Evolutionary conservation across 2,113 vertebrate genomes (phyloP).

Genomic region (Heteronetta atricapilla): DNA sequence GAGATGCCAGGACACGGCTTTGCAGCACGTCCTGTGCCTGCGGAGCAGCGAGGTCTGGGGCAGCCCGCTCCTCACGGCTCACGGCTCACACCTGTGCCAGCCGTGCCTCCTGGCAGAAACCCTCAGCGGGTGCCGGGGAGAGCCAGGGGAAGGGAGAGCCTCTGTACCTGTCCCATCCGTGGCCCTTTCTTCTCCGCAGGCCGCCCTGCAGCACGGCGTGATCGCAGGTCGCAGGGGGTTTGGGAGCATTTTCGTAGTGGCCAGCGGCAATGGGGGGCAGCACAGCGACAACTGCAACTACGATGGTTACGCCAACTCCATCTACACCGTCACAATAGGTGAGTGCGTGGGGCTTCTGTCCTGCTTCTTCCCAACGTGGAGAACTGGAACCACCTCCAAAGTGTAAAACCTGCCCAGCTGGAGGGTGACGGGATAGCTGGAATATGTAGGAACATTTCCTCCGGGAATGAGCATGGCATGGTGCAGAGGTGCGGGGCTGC

Average conservation of each 20-base stretch:
- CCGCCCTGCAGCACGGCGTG: constrained; percentile 93
- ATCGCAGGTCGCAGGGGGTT: constrained; percentile 92
- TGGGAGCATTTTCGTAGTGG: constrained; percentile 96
- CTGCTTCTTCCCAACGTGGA: background rate
- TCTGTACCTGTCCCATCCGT: rapidly evolving
- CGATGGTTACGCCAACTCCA: constrained; percentile 96
- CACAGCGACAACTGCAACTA: constrained; percentile 97
- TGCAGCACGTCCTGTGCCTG: background rate
- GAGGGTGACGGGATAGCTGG: background rate
- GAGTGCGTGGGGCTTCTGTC: background rate
- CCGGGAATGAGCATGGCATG: rapidly evolving
- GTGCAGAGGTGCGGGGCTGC: background rate
- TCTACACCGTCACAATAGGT: constrained; percentile 98
- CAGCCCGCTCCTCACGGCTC: background rate
- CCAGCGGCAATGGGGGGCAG: constrained; percentile 95
- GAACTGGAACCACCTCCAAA: rapidly evolving
- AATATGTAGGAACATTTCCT: background rate
- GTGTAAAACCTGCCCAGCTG: rapidly evolving
- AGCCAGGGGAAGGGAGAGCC: background rate
- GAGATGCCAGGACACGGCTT: background rate
- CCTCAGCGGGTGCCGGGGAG: background rate
- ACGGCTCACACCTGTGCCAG: background rate
- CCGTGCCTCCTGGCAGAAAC: background rate
- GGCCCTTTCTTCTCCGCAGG: constrained; percentile 67
- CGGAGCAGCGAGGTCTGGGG: rapidly evolving